Evolutionary conservation across 2,888 invertebrate genomes (phyloP), one percentile per base, ranked within the genome.

Genomic region (Megaustenia siamemsis): DNA sequence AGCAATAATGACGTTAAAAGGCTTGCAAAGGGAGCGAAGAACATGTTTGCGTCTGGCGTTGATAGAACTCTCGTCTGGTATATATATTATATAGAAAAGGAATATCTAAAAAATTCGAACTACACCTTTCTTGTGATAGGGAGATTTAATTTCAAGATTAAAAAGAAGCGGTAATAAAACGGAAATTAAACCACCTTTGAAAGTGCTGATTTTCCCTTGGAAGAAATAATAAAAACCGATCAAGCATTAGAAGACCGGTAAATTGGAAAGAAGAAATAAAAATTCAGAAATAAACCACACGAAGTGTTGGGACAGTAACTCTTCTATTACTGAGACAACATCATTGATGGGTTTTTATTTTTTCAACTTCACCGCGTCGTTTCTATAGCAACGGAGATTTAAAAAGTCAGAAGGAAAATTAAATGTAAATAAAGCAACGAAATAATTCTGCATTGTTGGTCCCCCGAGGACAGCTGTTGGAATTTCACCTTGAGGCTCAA

Each of bases 61-160:
- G n/a, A 43, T 15, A 71, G 6, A 40, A 71, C 71, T 43, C 40
- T 71, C 43, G 28, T 71, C 43, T 71, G n/a, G n/a, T n/a, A n/a
- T n/a, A n/a, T n/a, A n/a, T n/a, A n/a, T 12, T 12, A 12, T 43
- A 45, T 24, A 43, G 12, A n/a, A 63, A 45, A 45, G 45, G 12
- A 45, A 45, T 10, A 45, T 10, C 45, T 6, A 63, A 28, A 12
- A n/a, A n/a, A n/a, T n/a, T n/a, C 28, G 45, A 71, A 71, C n/a
- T 35, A 71, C 43, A 28, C 71, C 43, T 43, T n/a, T 43, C 43
- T 43, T 1, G 12, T 6, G 12, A n/a, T 43, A 71, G 2, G 43
- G 40, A 71, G 45, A 71, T 71, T 71, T 71, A 71, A 71, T 71
- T 71, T 71, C 43, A 28, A 71, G 71, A 71, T 71, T 18, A 71